These are phyloP conservation scores for Ceratosolen fusciceps DNA, from an alignment of 1,140 invertebrate genomes.

Conservation along the genomic window DNA sequence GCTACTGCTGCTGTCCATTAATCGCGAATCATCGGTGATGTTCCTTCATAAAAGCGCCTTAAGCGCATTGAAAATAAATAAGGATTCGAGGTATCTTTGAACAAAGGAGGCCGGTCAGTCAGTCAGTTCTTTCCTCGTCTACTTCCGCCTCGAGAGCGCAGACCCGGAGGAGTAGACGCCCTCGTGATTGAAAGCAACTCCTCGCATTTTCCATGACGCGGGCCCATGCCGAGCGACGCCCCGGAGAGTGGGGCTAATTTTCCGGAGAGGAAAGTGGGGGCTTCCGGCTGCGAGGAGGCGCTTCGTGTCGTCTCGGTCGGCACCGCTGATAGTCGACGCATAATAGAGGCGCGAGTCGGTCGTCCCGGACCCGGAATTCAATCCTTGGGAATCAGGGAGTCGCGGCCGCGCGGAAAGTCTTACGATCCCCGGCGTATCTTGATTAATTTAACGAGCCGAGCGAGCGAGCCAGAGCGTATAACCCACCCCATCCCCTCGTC, in stretches of 20 bases:
- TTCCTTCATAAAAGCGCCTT: not conserved
- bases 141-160: no score
- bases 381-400: conserved; percentile 11
- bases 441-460: conserved; percentile 41
- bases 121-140: not conserved
- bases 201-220: not conserved
- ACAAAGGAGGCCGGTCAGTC: not conserved
- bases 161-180: no score
- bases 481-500: not conserved
- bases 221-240: not conserved
- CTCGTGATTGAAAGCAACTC: conserved; percentile 7
- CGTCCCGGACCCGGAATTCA: conserved; percentile 29
- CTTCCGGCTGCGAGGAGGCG: not conserved
- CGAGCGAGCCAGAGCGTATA: not conserved
- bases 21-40: not conserved
- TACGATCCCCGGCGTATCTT: conserved; percentile 36
- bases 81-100: not conserved
- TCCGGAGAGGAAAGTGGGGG: not conserved
- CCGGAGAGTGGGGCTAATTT: not conserved
- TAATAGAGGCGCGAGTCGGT: not conserved
- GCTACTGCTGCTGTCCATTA: not conserved
- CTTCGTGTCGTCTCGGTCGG: conserved; percentile 1
- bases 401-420: conserved; percentile 30
- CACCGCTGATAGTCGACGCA: not conserved
- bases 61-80: not conserved